Evolutionary conservation across 2,113 vertebrate species (phyloP).

Genomic region (Bagarius yarrelli): DNA sequence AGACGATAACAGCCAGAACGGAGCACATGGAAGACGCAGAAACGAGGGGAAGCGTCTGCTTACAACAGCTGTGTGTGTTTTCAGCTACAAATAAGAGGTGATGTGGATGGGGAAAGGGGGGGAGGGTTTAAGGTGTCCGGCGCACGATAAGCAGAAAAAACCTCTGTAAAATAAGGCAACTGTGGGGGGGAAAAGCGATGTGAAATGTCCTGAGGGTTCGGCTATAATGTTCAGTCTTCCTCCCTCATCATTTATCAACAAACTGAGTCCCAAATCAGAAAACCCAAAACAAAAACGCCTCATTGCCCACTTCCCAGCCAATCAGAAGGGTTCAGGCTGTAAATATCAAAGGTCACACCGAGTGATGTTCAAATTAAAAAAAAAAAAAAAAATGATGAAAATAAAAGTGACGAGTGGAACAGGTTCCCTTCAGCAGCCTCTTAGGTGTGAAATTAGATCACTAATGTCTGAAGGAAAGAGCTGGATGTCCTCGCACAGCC

Average conservation of each 20-base stretch:
- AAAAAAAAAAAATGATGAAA: neutral
- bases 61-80: neutral
- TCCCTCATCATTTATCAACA: constrained; percentile 41
- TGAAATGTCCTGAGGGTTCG: neutral
- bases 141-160: constrained; percentile 61
- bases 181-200: constrained; percentile 44
- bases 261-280: constrained; percentile 46
- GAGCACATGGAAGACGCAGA: constrained; percentile 3
- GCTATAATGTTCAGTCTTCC: constrained; percentile 36
- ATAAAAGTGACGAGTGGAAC: constrained; percentile 42
- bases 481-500: constrained; percentile 27
- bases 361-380: neutral
- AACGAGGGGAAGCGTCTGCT: neutral
- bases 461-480: constrained; percentile 45
- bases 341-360: constrained; percentile 19
- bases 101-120: constrained; percentile 41
- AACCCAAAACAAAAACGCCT: constrained; percentile 44
- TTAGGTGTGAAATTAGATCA: constrained; percentile 16
- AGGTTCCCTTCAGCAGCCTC: constrained; percentile 45
- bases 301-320: constrained; percentile 53
- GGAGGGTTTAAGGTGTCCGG: constrained; percentile 54
- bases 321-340: constrained; percentile 24
- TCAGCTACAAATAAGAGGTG: constrained; percentile 4
- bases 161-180: constrained; percentile 74
- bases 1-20: neutral